Conservation (phyloP, 2,888 invertebrate species). For the Copidosoma aretas region DNA sequence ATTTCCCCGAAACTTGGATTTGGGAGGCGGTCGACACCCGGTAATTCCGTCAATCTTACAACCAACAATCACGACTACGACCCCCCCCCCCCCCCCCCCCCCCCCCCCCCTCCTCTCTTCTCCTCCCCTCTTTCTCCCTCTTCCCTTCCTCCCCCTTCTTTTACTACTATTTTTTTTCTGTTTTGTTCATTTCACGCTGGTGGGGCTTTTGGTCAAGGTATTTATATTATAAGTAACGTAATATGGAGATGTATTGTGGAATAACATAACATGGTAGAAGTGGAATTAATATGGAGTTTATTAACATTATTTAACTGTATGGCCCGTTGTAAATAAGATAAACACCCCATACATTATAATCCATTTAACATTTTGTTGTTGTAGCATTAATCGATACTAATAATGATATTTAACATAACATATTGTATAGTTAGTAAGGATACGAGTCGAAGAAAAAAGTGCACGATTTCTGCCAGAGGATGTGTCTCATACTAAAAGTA, state of each 20-base stretch:
- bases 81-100: too few relatives aligned
- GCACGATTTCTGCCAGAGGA: not conserved
- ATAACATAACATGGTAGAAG: not conserved
- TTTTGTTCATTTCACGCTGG: constrained; percentile 5
- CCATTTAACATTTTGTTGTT: not conserved
- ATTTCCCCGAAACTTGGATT: constrained; percentile 78
- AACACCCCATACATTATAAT: not conserved
- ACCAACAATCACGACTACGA: not conserved
- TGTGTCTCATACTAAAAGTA: not conserved
- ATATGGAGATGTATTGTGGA: too few relatives aligned
- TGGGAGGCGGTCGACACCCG: constrained; percentile 69
- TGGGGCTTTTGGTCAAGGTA: not conserved
- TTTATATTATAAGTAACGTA: too few relatives aligned
- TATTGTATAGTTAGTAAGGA: too few relatives aligned
- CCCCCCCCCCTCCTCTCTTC: too few relatives aligned
- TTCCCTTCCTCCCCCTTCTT: too few relatives aligned
- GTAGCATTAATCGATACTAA: not conserved
- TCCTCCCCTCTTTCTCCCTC: too few relatives aligned
- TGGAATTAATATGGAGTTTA: not conserved
- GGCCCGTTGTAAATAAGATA: constrained; percentile 6
- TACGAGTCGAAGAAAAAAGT: too few relatives aligned
- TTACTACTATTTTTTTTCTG: not conserved
- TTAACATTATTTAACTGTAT: not conserved
- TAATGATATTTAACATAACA: not conserved
- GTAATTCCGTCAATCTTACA: constrained; percentile 60